Evolutionary conservation across 2,888 invertebrate genomes (phyloP), one percentile per base, ranked within the genome.

Genomic region (Phoenoteleia sp.): DNA sequence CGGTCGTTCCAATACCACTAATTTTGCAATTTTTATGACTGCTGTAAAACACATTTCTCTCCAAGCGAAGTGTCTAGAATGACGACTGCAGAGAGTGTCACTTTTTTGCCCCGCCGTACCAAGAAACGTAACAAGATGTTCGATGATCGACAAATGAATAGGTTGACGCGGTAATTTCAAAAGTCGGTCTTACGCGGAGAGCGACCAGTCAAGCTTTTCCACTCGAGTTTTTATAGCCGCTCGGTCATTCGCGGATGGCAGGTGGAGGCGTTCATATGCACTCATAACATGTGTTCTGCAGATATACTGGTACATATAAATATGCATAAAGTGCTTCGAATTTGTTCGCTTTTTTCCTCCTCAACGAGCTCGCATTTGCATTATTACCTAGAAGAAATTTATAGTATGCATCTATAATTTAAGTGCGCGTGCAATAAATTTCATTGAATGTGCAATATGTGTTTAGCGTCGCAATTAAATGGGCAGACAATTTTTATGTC

Each of bases 251-350:
- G 72, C 75, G 79, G 85, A 85, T 88, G 88, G 89, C 91, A 90
- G 91, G 90, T 89, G 91, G 88, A 90, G 90, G 91, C 88, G 89
- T 90, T 83, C 83, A 79, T 86, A 77, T 85, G 81, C 84, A 81
- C 62, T 64, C 76, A 81, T 83, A 81, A 71, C 72, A 67, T 81
- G 52, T 74, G 74, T 52, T 66, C 19, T 2, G 27, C 64, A 58
- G 62, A 52, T 60, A 71, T 67, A 75, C 75, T 64, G 66, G 56
- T 80, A 75, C 64, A 60, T 60, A 76, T 75, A 66, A 76, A 76
- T 81, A 66, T 76, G 64, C 67, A 64, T 47, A 45, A 45, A 67
- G 69, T 62, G 56, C 42, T 71, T 36, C 69, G 39, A 72, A 76
- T 80, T 64, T 64, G 75, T 76, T 45, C 58, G 29, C 66, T 71